phyloP scores from a whole-genome alignment of 2,888 invertebrate species.

The Aporophyla lueneburgensis region DNA sequence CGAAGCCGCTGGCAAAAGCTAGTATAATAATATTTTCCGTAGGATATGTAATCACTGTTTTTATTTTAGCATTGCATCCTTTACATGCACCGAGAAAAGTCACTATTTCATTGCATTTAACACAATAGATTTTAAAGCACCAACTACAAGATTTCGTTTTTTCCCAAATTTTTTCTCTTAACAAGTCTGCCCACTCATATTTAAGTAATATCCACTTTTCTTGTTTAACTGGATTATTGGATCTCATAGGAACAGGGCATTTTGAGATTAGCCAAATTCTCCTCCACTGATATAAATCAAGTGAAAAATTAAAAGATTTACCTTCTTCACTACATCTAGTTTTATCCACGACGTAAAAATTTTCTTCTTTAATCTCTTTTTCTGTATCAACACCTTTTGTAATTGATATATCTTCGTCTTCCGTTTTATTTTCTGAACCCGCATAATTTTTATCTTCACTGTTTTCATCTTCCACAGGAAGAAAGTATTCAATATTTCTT shows the following conservation, averaged over 20 bases:
- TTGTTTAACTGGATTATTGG: slow-evolving; percentile 26
- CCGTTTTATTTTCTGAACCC: slow-evolving; percentile 8
- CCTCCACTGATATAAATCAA: slow-evolving; percentile 26
- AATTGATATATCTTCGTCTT: slow-evolving; percentile 18
- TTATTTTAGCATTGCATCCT: slow-evolving; percentile 29
- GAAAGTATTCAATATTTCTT: slow-evolving; percentile 22
- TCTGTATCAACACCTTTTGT: slow-evolving; percentile 18
- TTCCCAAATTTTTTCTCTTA: slow-evolving; percentile 6
- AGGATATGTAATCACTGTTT: slow-evolving; percentile 25
- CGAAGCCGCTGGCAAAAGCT: too few relatives aligned
- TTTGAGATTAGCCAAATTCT: slow-evolving; percentile 23
- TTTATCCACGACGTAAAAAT: slow-evolving; percentile 15
- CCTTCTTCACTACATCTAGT: slow-evolving; percentile 20
- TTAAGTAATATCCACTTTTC: slow-evolving; percentile 35
- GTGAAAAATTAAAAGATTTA: slow-evolving; percentile 16
- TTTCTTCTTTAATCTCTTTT: slow-evolving; percentile 8
- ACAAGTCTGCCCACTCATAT: slow-evolving; percentile 30
- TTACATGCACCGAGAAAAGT: slow-evolving; percentile 23
- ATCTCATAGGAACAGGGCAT: slow-evolving; percentile 21
- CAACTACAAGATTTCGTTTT: slow-evolving; percentile 21
- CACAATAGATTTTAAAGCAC: slow-evolving; percentile 28
- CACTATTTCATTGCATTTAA: slow-evolving; percentile 29
- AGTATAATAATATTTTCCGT: slow-evolving; percentile 32
- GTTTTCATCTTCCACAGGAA: slow-evolving; percentile 3
- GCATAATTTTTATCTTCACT: slow-evolving; percentile 10